Evolutionary conservation across 2,797 vertebrate genomes (phyloP), one percentile per base, ranked within the genome.

Genomic region (Brotula barbata): DNA sequence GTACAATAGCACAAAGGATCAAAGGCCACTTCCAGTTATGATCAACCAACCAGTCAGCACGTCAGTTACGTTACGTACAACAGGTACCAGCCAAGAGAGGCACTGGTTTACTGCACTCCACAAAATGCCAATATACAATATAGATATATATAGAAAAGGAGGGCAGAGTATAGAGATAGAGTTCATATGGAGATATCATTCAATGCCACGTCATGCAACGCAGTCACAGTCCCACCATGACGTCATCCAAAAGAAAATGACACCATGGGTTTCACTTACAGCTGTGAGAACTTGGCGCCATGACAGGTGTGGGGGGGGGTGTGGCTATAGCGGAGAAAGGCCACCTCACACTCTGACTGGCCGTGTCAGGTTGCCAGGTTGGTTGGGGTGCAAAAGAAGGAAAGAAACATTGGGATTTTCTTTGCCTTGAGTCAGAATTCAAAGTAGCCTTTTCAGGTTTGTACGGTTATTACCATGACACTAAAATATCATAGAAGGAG

Each of bases 241-340:
- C 87, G 86, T 91, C 92, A 92, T 90, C 90, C 89, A 85, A 88
- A 87, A 89, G 68, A 89, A 90, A 90, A 92, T 90, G 89, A 92
- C 90, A 92, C 90, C 89, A 89, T 90, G 91, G 90, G 82, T 88
- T 87, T 79, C 87, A 94, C 92, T 94, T 94, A 93, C 91, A 90
- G 91, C 77, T 89, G 82, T 83, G 90, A 89, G 85, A 90, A 86
- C 88, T 85, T 86, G 85, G 82, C 87, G 86, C 89, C 87, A 64
- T 89, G 90, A 92, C 83, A 77, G 90, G 77, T 86, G 86, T 78
- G 52, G 72, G 76, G 70, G 67, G 63, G 13, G 66, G 77, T 76
- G 82, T 85, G 88, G 89, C 87, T 90, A 91, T 89, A 89, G 90
- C 84, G 78, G 57, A 89, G 88, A 83, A 87, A 89, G 86, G 88